phyloP scores from a whole-genome alignment of 2,888 invertebrate genomes.

The Cremastinae sp. region DNA sequence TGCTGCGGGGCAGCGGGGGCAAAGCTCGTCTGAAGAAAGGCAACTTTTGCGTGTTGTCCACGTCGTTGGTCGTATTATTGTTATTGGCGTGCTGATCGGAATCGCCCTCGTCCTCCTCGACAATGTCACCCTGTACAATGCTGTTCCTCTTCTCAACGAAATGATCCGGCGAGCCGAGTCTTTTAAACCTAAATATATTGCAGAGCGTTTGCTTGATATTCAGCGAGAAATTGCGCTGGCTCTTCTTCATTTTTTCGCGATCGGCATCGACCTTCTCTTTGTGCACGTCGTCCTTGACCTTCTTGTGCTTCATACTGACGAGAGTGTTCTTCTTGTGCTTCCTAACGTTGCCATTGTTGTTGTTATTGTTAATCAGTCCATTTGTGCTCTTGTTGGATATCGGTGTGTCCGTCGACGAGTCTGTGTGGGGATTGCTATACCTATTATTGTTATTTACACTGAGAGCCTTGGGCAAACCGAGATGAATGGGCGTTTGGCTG shows the following conservation, averaged over 20 bases:
- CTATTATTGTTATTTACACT: constrained; percentile 79
- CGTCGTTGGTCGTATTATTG: constrained; percentile 70
- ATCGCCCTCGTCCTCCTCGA: constrained; percentile 75
- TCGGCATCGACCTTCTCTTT: constrained; percentile 78
- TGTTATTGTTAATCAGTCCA: constrained; percentile 81
- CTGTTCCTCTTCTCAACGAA: constrained; percentile 77
- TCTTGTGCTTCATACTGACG: constrained; percentile 84
- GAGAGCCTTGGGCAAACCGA: constrained; percentile 77
- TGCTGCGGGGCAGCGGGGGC: constrained; percentile 85
- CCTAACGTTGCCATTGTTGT: constrained; percentile 82
- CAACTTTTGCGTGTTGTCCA: constrained; percentile 80
- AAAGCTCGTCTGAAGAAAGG: constrained; percentile 86
- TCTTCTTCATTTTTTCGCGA: constrained; percentile 84
- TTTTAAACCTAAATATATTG: constrained; percentile 89
- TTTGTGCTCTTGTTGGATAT: constrained; percentile 81
- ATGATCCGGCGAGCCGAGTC: constrained; percentile 82
- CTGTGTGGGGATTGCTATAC: constrained; percentile 80
- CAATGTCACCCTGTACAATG: constrained; percentile 77
- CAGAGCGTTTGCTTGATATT: constrained; percentile 92
- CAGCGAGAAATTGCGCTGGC: constrained; percentile 85
- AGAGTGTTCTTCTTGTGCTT: constrained; percentile 83
- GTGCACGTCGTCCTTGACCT: constrained; percentile 77
- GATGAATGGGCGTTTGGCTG: constrained; percentile 72
- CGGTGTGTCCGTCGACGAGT: constrained; percentile 77
- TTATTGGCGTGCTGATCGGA: constrained; percentile 66